These are phyloP conservation scores for Synergus umbraculus DNA, from an alignment of 2,888 invertebrate genomes.

Conservation along the genomic window DNA sequence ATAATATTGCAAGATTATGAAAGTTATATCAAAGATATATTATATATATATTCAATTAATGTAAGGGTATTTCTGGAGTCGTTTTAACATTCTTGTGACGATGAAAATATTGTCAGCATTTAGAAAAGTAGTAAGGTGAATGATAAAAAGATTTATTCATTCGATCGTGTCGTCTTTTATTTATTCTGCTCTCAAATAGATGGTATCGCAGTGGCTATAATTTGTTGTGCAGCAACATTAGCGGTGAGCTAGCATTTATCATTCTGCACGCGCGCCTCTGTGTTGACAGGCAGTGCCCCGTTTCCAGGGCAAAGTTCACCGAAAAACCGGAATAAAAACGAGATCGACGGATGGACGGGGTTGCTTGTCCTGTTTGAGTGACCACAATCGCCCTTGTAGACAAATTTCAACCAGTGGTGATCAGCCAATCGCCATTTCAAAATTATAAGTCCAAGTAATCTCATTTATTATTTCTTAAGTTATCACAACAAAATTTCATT, in stretches of 20 bases:
- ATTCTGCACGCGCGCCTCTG: slow-evolving; percentile 73
- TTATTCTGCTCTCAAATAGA: slow-evolving; percentile 62
- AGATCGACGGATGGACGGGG: slow-evolving; percentile 65
- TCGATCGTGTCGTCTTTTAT: slow-evolving; percentile 50
- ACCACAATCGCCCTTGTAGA: slow-evolving; percentile 76
- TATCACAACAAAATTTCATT: not conserved
- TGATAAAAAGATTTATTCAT: slow-evolving; percentile 7
- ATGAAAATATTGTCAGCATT: not conserved
- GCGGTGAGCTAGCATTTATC: slow-evolving; percentile 73
- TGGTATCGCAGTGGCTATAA: slow-evolving; percentile 71
- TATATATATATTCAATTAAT: not conserved
- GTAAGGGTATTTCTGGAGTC: not conserved
- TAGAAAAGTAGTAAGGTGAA: not conserved
- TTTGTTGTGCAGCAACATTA: slow-evolving; percentile 76
- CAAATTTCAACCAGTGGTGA: slow-evolving; percentile 74
- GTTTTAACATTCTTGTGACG: not conserved
- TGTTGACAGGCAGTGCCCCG: slow-evolving; percentile 75
- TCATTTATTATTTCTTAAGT: not conserved
- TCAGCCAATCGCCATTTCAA: slow-evolving; percentile 42
- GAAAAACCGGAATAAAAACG: slow-evolving; percentile 69
- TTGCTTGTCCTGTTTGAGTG: slow-evolving; percentile 60
- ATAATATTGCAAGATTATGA: not conserved
- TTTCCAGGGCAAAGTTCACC: slow-evolving; percentile 71
- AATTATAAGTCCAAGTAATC: not conserved
- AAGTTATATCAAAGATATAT: not conserved